Evolutionary conservation across 2,113 vertebrate genomes (phyloP).

Genomic region (Pteropus alecto): DNA sequence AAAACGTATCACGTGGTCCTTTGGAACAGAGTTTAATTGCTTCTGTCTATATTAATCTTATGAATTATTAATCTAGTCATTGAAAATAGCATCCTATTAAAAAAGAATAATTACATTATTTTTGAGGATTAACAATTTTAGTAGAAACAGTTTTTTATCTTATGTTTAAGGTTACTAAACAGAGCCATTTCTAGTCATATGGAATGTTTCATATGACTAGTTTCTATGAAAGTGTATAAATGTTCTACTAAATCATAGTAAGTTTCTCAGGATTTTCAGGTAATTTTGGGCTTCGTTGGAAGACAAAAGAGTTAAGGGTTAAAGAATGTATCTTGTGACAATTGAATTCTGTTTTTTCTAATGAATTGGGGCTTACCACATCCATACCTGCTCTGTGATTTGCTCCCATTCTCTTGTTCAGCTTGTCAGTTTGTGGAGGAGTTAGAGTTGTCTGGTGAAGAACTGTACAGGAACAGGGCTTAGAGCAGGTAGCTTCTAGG

Average conservation of each 20-base stretch:
- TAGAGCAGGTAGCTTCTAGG: neutral
- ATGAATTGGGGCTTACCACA: neutral
- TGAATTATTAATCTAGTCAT: neutral
- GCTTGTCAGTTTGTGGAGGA: neutral
- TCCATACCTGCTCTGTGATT: neutral
- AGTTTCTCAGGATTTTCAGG: neutral
- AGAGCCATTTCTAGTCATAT: conserved; percentile 11
- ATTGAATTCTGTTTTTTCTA: neutral
- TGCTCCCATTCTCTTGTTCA: neutral
- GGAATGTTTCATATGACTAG: neutral
- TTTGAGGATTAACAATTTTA: conserved; percentile 9
- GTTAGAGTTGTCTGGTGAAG: neutral
- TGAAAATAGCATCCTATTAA: neutral
- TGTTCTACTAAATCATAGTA: neutral
- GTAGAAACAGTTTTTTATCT: neutral
- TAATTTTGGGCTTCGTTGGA: neutral
- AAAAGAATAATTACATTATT: neutral
- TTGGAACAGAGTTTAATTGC: neutral
- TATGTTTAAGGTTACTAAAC: neutral
- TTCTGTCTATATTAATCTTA: neutral
- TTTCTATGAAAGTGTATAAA: neutral
- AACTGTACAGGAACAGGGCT: neutral
- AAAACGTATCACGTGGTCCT: neutral
- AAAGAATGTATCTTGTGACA: neutral
- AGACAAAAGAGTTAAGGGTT: conserved; percentile 1